Percentiles rank a stretch among this genome's conserved stretches.
Evolutionary conservation across 2,797 vertebrate species (phyloP).

Genomic region (Neolamprologus multifasciatus): DNA sequence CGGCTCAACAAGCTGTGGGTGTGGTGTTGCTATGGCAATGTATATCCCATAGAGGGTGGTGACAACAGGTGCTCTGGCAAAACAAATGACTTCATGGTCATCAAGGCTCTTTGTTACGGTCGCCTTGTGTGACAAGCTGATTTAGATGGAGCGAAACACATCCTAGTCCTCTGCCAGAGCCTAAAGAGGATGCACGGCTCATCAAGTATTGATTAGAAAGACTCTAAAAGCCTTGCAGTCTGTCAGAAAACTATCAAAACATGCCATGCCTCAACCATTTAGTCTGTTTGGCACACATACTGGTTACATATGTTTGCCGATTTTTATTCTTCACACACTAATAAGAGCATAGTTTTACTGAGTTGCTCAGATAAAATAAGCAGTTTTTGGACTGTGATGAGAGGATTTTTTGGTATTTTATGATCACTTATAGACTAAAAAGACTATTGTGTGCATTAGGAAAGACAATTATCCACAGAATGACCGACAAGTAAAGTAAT

Average conservation of each 20-base stretch:
- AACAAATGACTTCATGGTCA: conserved; percentile 39
- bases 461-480: background rate
- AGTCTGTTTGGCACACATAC: background rate
- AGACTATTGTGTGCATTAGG: background rate
- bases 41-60: conserved; percentile 24
- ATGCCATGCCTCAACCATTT: background rate
- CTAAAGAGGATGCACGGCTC: background rate
- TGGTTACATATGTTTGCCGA: background rate
- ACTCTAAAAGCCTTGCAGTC: background rate
- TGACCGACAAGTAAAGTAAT: background rate
- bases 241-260: background rate
- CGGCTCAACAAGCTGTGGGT: conserved; percentile 14
- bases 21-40: conserved; percentile 35
- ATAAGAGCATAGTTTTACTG: background rate
- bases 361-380: background rate
- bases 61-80: conserved; percentile 45
- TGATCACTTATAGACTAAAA: background rate
- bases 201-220: background rate
- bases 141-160: background rate
- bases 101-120: background rate
- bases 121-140: background rate
- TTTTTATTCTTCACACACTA: background rate
- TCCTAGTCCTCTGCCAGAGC: background rate
- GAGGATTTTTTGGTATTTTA: fast-evolving
- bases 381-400: background rate